Evolutionary conservation across 2,888 invertebrate genomes (phyloP).

Genomic region (Polymixis lichenea): DNA sequence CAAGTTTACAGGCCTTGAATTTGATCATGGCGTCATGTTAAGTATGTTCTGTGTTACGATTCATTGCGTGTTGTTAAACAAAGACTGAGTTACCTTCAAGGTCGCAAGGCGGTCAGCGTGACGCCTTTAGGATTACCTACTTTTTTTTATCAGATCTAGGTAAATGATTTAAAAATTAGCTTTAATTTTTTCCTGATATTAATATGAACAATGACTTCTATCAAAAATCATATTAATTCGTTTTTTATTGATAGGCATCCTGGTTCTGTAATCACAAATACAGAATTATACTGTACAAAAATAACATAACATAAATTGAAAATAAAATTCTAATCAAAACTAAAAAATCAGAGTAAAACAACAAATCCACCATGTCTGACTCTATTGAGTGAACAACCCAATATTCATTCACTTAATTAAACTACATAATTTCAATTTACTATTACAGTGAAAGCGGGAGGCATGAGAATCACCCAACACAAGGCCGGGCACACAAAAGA

Average conservation of each 20-base stretch:
- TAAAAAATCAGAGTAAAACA: background rate
- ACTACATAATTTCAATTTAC: background rate
- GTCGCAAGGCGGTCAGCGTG: conserved; percentile 63
- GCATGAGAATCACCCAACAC: conserved; percentile 97
- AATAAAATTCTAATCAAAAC: conserved; percentile 2
- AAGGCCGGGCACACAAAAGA: conserved; percentile 93
- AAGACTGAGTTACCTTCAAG: conserved; percentile 71
- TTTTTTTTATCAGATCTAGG: background rate
- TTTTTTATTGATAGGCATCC: background rate
- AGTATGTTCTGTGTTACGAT: conserved; percentile 44
- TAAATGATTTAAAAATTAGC: background rate
- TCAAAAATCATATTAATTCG: background rate
- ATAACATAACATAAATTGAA: background rate
- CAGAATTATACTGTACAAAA: background rate
- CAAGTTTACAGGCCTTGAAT: conserved; percentile 40
- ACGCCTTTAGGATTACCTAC: background rate
- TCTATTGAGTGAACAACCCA: background rate
- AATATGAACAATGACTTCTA: background rate
- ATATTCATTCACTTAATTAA: background rate
- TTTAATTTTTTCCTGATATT: background rate
- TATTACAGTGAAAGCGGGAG: conserved; percentile 95
- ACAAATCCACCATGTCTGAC: background rate
- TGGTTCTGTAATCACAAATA: background rate
- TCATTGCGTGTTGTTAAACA: conserved; percentile 76
- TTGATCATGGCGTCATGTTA: conserved; percentile 65